A percentile compares a stretch with the other conserved stretches of the same genome.
Conservation (phyloP, 2,888 invertebrate genomes). For the Chaitophorus viminalis region DNA sequence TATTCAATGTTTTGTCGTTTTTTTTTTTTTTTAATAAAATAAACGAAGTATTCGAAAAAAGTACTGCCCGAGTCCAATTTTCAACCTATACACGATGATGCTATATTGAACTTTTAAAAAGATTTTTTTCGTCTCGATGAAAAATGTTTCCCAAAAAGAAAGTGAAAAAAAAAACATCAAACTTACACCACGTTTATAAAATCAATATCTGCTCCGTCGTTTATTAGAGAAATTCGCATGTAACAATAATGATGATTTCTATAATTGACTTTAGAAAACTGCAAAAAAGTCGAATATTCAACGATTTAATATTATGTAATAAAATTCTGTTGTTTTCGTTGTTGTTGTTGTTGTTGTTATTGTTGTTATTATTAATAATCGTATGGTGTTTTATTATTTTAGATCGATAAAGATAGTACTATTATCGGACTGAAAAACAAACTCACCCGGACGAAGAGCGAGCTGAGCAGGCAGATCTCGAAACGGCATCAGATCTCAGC, state of each 20-base stretch:
- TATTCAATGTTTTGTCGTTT: background rate
- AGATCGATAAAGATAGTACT: conserved; percentile 52
- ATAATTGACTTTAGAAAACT: no score
- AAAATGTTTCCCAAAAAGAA: background rate
- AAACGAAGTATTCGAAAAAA: background rate
- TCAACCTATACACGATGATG: background rate
- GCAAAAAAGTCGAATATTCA: no score
- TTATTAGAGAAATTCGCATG: no score
- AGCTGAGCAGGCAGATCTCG: conserved; percentile 74
- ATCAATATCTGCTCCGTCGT: no score
- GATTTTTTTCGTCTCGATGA: background rate
- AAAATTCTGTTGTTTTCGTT: no score
- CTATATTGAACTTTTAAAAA: background rate
- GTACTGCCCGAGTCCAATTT: background rate
- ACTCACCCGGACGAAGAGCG: conserved; percentile 75
- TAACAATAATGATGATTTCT: no score
- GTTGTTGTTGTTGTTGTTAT: no score
- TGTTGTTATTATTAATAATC: no score
- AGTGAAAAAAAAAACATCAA: background rate
- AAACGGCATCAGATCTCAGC: conserved; percentile 77
- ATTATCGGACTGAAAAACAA: conserved; percentile 68
- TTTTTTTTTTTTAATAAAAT: background rate
- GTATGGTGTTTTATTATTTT: conserved; percentile 17
- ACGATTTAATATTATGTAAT: no score
- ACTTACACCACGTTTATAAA: no score